Evolutionary conservation across 2,888 invertebrate species (phyloP), one percentile per base, ranked within the genome.

Genomic region (Cephus runcator): DNA sequence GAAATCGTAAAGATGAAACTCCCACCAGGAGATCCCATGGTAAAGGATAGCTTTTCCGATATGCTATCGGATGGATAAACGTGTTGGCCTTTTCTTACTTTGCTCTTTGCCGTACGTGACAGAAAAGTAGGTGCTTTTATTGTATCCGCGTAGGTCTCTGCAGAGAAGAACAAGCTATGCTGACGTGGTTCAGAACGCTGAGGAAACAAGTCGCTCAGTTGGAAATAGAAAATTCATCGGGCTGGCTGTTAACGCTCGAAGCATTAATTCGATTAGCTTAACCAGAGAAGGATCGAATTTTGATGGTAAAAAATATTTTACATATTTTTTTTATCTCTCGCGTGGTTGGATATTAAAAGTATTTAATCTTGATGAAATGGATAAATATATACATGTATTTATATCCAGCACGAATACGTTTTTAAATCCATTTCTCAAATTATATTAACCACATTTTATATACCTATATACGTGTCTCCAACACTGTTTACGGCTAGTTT

Each of bases 211-310:
- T 56, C 56, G 56, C 56, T 56, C 56, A 23, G 56, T 56, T 56
- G 56, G 56, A 56, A 56, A 56, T 56, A 23, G 56, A 23, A 73
- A 79, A 82, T 78, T 76, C 56, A 74, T 75, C 81, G 69, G 76
- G 12, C 15, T 34, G 36, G 73, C 74, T 71, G 34, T 56, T 36
- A 73, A 75, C 34, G 74, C 73, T 9, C 11, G 31, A 34, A 30
- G 11, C 73, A 35, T 77, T 56, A 23, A 56, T 56, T 56, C 56
- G 56, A 56, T 56, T 56, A 23, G 56, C 56, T 56, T 56, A 56
- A 56, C 9, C 15, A 2, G 9, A 9, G 56, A 23, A 56, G 23
- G 23, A 23, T 56, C 56, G 23, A 56, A 56, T 56, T 23, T 56
- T 56, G 0, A 56, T 23, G 56, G 9, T 56, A 56, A 56, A 56